Evolutionary conservation across 2,888 invertebrate species (phyloP), one percentile per base, ranked within the genome.

Genomic region (Stenurella melanura): DNA sequence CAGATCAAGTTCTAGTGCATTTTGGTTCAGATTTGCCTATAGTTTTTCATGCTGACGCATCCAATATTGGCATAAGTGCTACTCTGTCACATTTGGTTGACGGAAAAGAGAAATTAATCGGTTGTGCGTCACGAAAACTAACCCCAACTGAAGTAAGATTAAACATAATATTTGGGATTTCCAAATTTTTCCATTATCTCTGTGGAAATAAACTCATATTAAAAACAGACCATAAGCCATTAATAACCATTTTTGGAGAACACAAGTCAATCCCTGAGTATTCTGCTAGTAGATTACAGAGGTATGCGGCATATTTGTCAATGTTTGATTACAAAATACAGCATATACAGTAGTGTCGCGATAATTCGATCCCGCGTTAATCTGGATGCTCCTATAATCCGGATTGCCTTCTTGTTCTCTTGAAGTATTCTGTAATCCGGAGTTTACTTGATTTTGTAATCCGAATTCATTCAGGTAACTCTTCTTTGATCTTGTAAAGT

Each of bases 221-320:
- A 61, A 61, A 61, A 61, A 61, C 61, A 12, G 61, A 61, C 61
- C 26, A 61, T 30, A 61, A 26, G 30, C 61, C 61, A 21, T 19
- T 61, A 26, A 61, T 19, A 9, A 30, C 61, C 21, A 61, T 61
- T 30, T 61, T 61, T 26, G 61, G 61, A 30, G 61, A 61, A 30
- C 61, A 61, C n/a, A 61, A 61, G 11, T 61, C 61, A 19, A 19
- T 61, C 10, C 61, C 61, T 21, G 11, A 12, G 19, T 61, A 60
- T 21, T 60, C 60, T 21, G 60, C 60, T 5, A 60, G 21, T 21
- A 60, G 60, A 18, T 60, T 60, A 10, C 60, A 34, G 9, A 21
- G 26, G 21, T 61, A 61, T 61, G 61, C 61, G 26, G 61, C 61
- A n/a, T 61, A 61, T 61, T 61, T 61, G 19, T 61, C 61, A 61